Evolutionary conservation across 2,113 vertebrate genomes (phyloP), one percentile per base, ranked within the genome.

Genomic region (Alaudala cheleensis): DNA sequence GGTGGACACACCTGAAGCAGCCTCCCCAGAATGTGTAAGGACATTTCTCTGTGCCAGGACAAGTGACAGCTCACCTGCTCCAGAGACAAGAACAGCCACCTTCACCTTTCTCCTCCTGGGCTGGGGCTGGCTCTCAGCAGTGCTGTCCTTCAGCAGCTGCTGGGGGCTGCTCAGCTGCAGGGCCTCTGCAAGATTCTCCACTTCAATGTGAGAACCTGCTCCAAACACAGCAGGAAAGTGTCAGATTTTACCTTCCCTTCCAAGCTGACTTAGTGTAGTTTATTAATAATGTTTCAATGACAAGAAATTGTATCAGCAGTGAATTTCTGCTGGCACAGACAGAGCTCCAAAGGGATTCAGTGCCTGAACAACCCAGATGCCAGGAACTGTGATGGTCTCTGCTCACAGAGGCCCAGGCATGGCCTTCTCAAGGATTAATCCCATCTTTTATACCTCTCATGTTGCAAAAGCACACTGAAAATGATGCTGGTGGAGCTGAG

Each of bases 41-140:
- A n/a, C 44, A 20, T 25, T 37, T 37, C 45, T 15, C 40, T 49
- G 34, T 39, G 47, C 44, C 31, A 53, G 44, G 34, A 69, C 11
- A 86, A 89, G 45, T 10, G 65, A 18, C 58, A 92, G 56, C 96
- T 80, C 79, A 99, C 98, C 99, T 97, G 98, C 97, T 66, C 98
- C 98, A 20, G 99, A 99, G 97, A 99, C 97, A 15, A 99, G 98
- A 73, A 99, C 98, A 2, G 97, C 99, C 11, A 98, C 98, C 96
- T 96, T 98, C 71, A 96, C 98, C 97, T 96, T 97, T 10, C 58
- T 98, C 83, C 28, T 96, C 53, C 51, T 19, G n/a, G 71, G 96
- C 14, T 51, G 93, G 50, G 81, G 76, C 50, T 84, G 92, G 33
- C 34, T 70, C 42, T 93, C 31, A 0, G 29, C 51, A 23, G 11